phyloP scores from a whole-genome alignment of 2,888 invertebrate genomes.

The Agrotis exclamationis region DNA sequence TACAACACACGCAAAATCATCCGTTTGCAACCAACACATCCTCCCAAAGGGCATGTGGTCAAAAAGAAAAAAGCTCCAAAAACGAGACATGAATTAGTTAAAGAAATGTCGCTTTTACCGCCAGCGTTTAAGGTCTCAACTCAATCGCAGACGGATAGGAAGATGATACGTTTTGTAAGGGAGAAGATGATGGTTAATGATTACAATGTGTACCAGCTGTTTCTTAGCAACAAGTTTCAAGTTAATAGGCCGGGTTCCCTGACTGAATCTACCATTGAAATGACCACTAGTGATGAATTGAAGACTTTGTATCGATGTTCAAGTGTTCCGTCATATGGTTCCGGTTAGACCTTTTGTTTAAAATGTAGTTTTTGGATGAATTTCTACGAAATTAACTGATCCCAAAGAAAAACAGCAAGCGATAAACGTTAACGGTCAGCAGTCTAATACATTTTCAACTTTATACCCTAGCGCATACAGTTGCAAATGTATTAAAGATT shows the following conservation, averaged over 20 bases:
- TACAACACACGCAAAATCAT: conserved; percentile 39
- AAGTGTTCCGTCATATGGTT: conserved; percentile 78
- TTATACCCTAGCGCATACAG: no score
- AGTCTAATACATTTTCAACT: no score
- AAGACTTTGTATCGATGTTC: conserved; percentile 81
- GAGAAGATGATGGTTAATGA: conserved; percentile 65
- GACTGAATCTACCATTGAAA: conserved; percentile 63
- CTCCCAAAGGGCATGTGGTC: conserved; percentile 37
- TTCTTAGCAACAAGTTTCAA: conserved; percentile 66
- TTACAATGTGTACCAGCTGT: conserved; percentile 74
- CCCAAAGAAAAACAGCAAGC: no score
- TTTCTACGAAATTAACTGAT: background rate
- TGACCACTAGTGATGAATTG: conserved; percentile 75
- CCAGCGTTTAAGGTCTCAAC: conserved; percentile 72
- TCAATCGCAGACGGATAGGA: conserved; percentile 75
- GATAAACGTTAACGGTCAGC: no score
- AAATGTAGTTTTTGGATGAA: conserved; percentile 10
- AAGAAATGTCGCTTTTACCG: conserved; percentile 67
- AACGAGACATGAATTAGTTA: conserved; percentile 68
- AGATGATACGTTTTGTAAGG: conserved; percentile 48
- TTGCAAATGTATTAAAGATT: no score
- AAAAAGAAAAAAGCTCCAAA: conserved; percentile 50
- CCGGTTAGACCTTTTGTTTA: conserved; percentile 71
- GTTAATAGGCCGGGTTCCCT: conserved; percentile 69
- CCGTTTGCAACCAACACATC: background rate